Conservation (phyloP, 2,888 invertebrate genomes). For the Automeris io region DNA sequence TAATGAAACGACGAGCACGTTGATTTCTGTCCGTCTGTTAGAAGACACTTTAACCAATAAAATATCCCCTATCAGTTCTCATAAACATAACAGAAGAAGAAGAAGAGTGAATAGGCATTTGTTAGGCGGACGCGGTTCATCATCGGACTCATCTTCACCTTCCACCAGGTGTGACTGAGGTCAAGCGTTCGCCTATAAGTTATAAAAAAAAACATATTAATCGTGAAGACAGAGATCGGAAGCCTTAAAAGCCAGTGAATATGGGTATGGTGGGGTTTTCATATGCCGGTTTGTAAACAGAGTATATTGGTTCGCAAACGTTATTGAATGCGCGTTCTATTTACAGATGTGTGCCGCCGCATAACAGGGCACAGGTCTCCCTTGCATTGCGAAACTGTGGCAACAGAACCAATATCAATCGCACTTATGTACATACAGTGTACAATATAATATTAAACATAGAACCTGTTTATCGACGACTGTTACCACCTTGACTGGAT, state of each 20-base stretch:
- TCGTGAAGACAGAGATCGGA: not conserved
- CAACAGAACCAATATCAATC: not conserved
- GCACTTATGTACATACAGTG: not conserved
- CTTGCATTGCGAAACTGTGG: constrained; percentile 3
- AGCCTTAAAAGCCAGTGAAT: not conserved
- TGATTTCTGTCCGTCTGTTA: too few species aligned
- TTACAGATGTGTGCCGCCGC: constrained; percentile 4
- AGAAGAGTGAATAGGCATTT: too few species aligned
- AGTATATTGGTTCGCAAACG: not conserved
- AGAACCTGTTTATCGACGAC: not conserved
- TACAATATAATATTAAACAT: not conserved
- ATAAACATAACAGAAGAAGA: too few species aligned
- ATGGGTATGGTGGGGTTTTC: not conserved
- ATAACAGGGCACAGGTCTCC: constrained; percentile 2
- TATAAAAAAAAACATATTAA: too few species aligned
- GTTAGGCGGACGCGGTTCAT: too few species aligned
- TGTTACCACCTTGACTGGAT: not conserved
- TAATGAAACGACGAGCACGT: too few species aligned
- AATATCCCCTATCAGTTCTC: too few species aligned
- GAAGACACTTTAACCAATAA: too few species aligned
- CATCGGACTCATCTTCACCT: too few species aligned
- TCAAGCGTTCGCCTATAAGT: too few species aligned
- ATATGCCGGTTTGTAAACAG: not conserved
- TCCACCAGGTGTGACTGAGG: too few species aligned
- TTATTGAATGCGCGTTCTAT: constrained; percentile 2